These are phyloP conservation scores for Ptychobarbus kaznakovi DNA, from an alignment of 2,797 vertebrate species.

Conservation along the genomic window DNA sequence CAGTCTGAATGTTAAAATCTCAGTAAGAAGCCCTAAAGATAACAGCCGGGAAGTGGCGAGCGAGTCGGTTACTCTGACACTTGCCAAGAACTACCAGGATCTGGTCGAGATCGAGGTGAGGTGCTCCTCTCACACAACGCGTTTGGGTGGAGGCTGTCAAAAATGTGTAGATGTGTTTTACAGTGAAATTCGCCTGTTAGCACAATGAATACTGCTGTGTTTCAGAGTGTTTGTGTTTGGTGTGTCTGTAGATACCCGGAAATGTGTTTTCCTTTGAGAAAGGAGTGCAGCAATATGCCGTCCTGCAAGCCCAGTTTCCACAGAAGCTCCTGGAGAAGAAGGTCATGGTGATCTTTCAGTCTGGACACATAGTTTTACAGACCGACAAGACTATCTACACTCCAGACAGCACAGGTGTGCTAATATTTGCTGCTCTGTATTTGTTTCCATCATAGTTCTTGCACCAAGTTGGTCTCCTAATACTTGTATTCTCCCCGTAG, in stretches of 20 bases:
- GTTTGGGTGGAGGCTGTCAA: not conserved
- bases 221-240: not conserved
- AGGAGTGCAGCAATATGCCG: constrained; percentile 54
- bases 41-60: constrained; percentile 19
- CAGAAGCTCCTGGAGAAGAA: constrained; percentile 50
- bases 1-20: constrained; percentile 44
- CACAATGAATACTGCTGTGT: not conserved
- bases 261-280: constrained; percentile 29
- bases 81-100: constrained; percentile 41
- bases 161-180: not conserved
- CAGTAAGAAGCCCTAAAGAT: constrained; percentile 41
- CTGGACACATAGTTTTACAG: constrained; percentile 63
- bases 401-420: constrained; percentile 44
- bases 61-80: not conserved
- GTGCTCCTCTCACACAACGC: not conserved
- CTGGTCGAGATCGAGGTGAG: constrained; percentile 51
- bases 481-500: constrained; percentile 53
- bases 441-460: not conserved
- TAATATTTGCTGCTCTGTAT: not conserved
- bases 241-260: constrained; percentile 20
- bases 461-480: not conserved
- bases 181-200: not conserved
- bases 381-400: constrained; percentile 65
- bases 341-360: constrained; percentile 57
- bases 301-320: constrained; percentile 58